Evolutionary conservation across 2,797 vertebrate species (phyloP).

Genomic region (Coregonus sp.): DNA sequence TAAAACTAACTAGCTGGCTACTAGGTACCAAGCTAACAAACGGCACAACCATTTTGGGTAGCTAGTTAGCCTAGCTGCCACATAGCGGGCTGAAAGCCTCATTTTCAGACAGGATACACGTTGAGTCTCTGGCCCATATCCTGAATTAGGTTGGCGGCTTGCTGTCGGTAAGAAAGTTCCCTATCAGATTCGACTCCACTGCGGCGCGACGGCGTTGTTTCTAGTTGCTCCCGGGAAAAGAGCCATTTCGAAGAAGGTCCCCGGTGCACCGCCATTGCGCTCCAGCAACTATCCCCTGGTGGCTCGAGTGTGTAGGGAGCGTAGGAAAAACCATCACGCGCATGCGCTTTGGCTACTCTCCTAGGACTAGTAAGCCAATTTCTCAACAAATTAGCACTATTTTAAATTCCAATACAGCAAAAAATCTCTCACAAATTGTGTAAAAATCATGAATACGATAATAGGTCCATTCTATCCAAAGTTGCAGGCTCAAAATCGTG

Average conservation of each 20-base stretch:
- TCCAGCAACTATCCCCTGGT: slow-evolving; percentile 75
- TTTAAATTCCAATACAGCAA: not conserved
- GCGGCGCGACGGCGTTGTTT: slow-evolving; percentile 91
- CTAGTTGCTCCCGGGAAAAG: slow-evolving; percentile 95
- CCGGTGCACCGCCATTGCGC: slow-evolving; percentile 83
- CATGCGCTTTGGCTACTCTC: slow-evolving; percentile 16
- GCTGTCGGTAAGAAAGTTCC: slow-evolving; percentile 94
- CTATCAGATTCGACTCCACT: slow-evolving; percentile 91
- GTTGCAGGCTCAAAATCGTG: not conserved
- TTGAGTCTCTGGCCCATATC: slow-evolving; percentile 97
- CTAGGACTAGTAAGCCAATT: not conserved
- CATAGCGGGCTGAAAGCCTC: not conserved
- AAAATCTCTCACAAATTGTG: not conserved
- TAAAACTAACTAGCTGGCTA: not conserved
- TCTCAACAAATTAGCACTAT: not conserved
- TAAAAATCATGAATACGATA: not conserved
- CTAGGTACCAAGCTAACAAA: not conserved
- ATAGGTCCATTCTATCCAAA: not conserved
- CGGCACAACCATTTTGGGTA: not conserved
- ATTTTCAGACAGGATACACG: slow-evolving; percentile 87
- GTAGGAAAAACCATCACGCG: slow-evolving; percentile 34
- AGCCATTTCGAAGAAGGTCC: slow-evolving; percentile 91
- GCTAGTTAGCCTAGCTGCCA: not conserved
- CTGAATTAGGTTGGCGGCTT: slow-evolving; percentile 95
- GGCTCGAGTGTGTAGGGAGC: slow-evolving; percentile 52